Percentiles rank a stretch among this genome's conserved stretches.
phyloP scores from a whole-genome alignment of 2,888 invertebrate genomes.

The Dione juno region DNA sequence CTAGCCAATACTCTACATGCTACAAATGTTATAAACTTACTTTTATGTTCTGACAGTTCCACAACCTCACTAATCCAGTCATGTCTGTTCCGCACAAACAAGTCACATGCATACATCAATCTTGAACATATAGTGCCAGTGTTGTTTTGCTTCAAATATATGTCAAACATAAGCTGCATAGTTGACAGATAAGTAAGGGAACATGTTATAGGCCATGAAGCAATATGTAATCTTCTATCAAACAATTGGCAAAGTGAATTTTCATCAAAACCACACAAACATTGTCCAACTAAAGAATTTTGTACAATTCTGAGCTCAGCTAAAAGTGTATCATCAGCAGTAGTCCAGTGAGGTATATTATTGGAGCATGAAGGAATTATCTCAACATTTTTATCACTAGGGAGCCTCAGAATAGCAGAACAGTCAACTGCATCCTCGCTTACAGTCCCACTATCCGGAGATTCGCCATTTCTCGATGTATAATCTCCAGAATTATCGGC shows the following conservation, averaged over 20 bases:
- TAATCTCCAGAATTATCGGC: slow-evolving; percentile 76
- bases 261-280: slow-evolving; percentile 90
- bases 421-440: slow-evolving; percentile 82
- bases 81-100: slow-evolving; percentile 90
- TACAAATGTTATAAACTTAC: slow-evolving; percentile 91
- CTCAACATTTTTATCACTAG: slow-evolving; percentile 63
- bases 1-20: slow-evolving; percentile 91
- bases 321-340: slow-evolving; percentile 71
- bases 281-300: slow-evolving; percentile 88
- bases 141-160: slow-evolving; percentile 92
- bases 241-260: slow-evolving; percentile 88
- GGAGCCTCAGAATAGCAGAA: slow-evolving; percentile 68
- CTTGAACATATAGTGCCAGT: slow-evolving; percentile 92
- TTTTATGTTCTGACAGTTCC: slow-evolving; percentile 89
- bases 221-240: slow-evolving; percentile 83
- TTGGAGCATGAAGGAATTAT: slow-evolving; percentile 75
- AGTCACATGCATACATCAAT: slow-evolving; percentile 91
- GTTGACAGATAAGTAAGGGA: slow-evolving; percentile 91
- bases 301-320: slow-evolving; percentile 85
- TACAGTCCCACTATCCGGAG: slow-evolving; percentile 79
- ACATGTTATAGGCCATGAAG: slow-evolving; percentile 75
- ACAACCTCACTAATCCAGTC: slow-evolving; percentile 93
- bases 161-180: slow-evolving; percentile 91
- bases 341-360: slow-evolving; percentile 63
- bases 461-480: slow-evolving; percentile 71